Percentiles rank a stretch among this genome's conserved stretches.
Conservation (phyloP, 1,140 invertebrate species). For the Conus ventricosus region DNA sequence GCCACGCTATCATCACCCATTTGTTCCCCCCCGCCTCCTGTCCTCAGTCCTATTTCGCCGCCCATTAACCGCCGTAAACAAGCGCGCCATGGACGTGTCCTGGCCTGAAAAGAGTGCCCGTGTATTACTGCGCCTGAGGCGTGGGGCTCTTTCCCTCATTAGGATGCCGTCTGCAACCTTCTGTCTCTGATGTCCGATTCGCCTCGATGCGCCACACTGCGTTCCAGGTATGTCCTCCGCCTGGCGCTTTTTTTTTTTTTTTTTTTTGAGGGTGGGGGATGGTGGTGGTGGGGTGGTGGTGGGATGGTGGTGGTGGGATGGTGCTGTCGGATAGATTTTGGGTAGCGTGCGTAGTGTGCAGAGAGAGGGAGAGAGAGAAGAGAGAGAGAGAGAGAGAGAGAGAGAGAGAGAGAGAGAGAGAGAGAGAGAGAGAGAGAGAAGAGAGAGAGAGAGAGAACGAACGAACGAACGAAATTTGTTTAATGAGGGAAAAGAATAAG, state of each 20-base stretch:
- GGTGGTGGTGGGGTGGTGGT: too few relatives aligned
- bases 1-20: background rate
- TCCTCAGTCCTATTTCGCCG: background rate
- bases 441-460: too few relatives aligned
- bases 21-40: slow-evolving; percentile 1
- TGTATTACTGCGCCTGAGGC: slow-evolving; percentile 11
- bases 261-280: too few relatives aligned
- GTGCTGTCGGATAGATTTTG: too few relatives aligned
- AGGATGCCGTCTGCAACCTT: background rate
- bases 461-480: too few relatives aligned
- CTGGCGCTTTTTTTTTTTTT: too few relatives aligned
- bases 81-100: background rate
- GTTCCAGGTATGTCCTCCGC: background rate
- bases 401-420: background rate
- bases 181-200: background rate
- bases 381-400: background rate
- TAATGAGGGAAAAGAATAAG: too few relatives aligned
- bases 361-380: background rate
- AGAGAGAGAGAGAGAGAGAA: background rate
- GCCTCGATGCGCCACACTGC: background rate
- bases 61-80: slow-evolving; percentile 7
- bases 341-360: too few relatives aligned
- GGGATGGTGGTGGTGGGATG: too few relatives aligned
- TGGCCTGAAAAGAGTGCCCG: background rate
- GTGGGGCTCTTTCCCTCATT: background rate